These are phyloP conservation scores for Acanthosoma haemorrhoidale DNA, from an alignment of 2,888 invertebrate genomes.

Conservation along the genomic window DNA sequence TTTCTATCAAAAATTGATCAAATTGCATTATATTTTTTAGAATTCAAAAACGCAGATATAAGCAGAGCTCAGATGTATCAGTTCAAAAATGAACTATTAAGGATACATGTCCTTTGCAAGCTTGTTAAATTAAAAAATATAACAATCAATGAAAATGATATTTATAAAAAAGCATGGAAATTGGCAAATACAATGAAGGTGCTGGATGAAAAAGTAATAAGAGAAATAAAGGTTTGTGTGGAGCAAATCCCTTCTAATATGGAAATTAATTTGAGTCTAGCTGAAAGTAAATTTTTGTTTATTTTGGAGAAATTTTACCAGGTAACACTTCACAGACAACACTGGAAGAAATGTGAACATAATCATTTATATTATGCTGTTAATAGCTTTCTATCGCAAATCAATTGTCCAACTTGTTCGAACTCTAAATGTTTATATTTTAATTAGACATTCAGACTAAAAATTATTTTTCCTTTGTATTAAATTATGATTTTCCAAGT, in stretches of 20 bases:
- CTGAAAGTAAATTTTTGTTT: not conserved
- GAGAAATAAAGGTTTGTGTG: not conserved
- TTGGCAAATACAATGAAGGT: not conserved
- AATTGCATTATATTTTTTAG: not conserved
- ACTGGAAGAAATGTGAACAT: not conserved
- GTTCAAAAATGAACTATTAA: not conserved
- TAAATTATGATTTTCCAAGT: no score
- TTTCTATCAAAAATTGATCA: not conserved
- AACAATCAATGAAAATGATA: not conserved
- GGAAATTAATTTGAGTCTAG: not conserved
- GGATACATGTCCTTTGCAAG: not conserved
- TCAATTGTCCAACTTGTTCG: not conserved
- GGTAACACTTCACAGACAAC: not conserved
- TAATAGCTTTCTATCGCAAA: not conserved
- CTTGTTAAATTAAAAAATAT: not conserved
- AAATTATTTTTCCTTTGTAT: no score
- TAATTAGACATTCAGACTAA: no score
- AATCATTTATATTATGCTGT: not conserved
- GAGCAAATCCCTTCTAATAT: not conserved
- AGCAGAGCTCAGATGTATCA: not conserved
- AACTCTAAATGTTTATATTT: no score
- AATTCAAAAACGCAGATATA: not conserved
- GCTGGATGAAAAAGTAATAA: not conserved
- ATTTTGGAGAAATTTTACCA: not conserved
- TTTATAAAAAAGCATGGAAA: not conserved